phyloP scores from a whole-genome alignment of 2,113 vertebrate genomes.

The Benitochromis conjunctus region DNA sequence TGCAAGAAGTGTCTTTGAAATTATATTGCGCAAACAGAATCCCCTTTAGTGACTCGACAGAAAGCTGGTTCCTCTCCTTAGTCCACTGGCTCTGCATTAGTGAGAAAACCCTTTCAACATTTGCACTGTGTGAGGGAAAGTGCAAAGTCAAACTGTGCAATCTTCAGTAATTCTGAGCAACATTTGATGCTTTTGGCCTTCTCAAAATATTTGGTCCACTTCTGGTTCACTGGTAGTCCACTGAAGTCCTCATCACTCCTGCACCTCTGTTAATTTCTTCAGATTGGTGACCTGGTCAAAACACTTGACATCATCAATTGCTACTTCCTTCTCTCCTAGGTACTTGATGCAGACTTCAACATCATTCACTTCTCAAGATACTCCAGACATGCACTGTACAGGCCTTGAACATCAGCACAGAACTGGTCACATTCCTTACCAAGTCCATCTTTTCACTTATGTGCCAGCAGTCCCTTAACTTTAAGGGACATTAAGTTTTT shows the following conservation, averaged over 20 bases:
- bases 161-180: background rate
- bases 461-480: background rate
- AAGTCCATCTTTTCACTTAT: no score
- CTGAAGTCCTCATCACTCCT: background rate
- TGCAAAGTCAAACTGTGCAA: background rate
- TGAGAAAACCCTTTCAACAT: background rate
- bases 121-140: background rate
- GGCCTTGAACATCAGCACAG: no score
- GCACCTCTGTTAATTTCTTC: no score
- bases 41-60: background rate
- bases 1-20: background rate
- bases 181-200: background rate
- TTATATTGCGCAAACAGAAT: background rate
- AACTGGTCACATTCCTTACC: no score
- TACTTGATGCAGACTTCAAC: no score
- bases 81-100: background rate
- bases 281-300: no score
- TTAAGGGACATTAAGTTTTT: background rate
- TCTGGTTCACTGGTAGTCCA: background rate
- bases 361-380: no score
- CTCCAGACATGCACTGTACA: no score
- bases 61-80: background rate
- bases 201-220: background rate
- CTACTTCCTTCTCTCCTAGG: no score
- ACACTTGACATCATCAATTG: no score